phyloP scores from a whole-genome alignment of 1,140 invertebrate genomes.

The Euglossa dilemma region DNA sequence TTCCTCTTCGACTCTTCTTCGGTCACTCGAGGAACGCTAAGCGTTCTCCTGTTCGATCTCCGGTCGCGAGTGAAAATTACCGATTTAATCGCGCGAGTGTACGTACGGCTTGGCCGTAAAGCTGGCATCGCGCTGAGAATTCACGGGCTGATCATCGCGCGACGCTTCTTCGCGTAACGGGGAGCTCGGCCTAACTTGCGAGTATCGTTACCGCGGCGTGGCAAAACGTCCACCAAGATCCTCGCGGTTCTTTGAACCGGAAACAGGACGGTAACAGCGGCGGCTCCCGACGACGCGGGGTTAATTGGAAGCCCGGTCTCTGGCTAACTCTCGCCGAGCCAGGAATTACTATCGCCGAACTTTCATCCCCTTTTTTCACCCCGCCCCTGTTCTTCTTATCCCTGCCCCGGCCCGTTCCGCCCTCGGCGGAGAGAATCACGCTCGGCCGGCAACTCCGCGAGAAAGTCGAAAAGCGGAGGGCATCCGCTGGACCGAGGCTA shows the following conservation, averaged over 20 bases:
- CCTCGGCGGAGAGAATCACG: slow-evolving; percentile 21
- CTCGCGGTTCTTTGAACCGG: neutral
- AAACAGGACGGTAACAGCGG: neutral
- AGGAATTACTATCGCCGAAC: slow-evolving; percentile 69
- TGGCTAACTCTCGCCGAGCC: slow-evolving; percentile 65
- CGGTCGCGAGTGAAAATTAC: too few species aligned
- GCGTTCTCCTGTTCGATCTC: too few species aligned
- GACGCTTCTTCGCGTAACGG: too few species aligned
- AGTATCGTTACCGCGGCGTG: neutral
- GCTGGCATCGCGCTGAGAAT: neutral
- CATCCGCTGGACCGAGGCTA: slow-evolving; percentile 61
- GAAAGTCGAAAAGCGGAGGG: slow-evolving; percentile 56
- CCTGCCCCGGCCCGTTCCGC: neutral
- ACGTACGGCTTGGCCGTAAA: neutral
- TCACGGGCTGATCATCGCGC: neutral
- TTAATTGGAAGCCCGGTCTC: slow-evolving; percentile 64
- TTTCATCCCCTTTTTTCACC: slow-evolving; percentile 52
- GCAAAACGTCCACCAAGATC: neutral
- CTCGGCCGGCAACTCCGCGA: slow-evolving; percentile 47
- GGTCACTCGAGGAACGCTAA: too few species aligned
- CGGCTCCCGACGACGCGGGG: slow-evolving; percentile 4
- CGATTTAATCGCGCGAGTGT: too few species aligned
- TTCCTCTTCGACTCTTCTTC: neutral
- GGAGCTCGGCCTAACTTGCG: neutral
- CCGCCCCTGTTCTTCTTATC: slow-evolving; percentile 47